Evolutionary conservation across 2,888 invertebrate genomes (phyloP).

Genomic region (Rhimphoctona megacephalus): DNA sequence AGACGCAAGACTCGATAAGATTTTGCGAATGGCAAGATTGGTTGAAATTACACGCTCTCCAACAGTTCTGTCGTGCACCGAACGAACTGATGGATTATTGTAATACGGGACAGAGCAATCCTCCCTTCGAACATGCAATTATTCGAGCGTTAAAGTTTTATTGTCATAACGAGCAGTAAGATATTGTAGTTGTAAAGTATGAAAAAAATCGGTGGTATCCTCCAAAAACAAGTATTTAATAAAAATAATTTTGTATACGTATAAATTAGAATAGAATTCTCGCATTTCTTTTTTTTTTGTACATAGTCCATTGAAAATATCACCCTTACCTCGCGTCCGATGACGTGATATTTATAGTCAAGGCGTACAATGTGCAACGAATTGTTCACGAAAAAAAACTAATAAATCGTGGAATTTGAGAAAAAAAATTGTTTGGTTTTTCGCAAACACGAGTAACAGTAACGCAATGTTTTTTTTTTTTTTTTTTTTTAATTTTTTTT

Average conservation of each 20-base stretch:
- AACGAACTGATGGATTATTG: constrained; percentile 34
- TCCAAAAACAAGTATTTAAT: constrained; percentile 73
- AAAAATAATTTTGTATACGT: constrained; percentile 77
- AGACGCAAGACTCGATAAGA: constrained; percentile 18
- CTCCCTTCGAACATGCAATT: constrained; percentile 63
- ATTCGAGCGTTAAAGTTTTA: constrained; percentile 76
- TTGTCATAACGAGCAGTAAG: constrained; percentile 76
- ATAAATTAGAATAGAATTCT: constrained; percentile 73
- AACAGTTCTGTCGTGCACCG: background rate
- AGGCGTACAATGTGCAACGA: constrained; percentile 17
- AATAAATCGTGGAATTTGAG: constrained; percentile 34
- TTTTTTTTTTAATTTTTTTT: constrained; percentile 34
- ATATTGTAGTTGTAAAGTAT: constrained; percentile 73
- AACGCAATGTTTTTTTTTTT: constrained; percentile 22
- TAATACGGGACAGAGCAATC: constrained; percentile 61
- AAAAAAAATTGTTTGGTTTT: constrained; percentile 17
- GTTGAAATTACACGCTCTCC: constrained; percentile 19
- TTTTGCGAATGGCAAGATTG: constrained; percentile 20
- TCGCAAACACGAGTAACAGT: constrained; percentile 11
- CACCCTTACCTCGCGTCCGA: background rate
- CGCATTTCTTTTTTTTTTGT: constrained; percentile 9
- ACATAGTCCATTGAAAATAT: constrained; percentile 31
- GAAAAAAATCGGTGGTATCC: constrained; percentile 71
- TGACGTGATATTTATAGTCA: background rate
- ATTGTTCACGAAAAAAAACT: constrained; percentile 28